Percentiles rank a stretch among this genome's conserved stretches.
phyloP scores from a whole-genome alignment of 1,140 invertebrate genomes.

The Drosophila asahinai region DNA sequence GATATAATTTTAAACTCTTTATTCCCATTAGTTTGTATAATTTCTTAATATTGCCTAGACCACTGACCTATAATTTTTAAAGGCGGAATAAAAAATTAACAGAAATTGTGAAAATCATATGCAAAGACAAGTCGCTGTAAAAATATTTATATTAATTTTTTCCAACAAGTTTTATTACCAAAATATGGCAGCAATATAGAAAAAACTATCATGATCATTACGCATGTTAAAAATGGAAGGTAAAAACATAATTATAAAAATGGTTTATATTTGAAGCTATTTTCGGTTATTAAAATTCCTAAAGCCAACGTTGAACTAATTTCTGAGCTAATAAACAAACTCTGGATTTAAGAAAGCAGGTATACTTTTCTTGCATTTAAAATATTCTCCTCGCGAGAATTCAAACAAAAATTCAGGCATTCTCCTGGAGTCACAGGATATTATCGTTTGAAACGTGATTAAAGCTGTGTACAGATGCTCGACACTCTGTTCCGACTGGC shows the following conservation, averaged over 20 bases:
- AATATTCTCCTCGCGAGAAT: too few species aligned
- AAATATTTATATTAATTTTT: not conserved
- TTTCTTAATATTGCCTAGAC: not conserved
- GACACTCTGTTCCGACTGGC: constrained; percentile 15
- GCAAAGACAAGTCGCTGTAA: not conserved
- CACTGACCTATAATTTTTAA: too few species aligned
- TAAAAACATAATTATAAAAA: not conserved
- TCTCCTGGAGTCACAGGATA: not conserved
- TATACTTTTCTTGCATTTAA: too few species aligned
- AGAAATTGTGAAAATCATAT: not conserved
- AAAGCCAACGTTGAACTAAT: too few species aligned
- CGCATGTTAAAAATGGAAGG: too few species aligned
- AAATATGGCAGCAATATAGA: not conserved
- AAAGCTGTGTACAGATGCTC: constrained; percentile 51
- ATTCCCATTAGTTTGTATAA: not conserved
- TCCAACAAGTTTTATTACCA: not conserved
- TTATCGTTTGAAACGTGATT: constrained; percentile 63
- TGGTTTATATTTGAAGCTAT: too few species aligned
- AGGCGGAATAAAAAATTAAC: too few species aligned
- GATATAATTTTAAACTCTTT: not conserved
- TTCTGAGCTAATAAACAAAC: too few species aligned
- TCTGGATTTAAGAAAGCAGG: too few species aligned
- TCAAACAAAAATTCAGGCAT: not conserved
- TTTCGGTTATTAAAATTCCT: too few species aligned
- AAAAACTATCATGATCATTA: not conserved